phyloP scores from a whole-genome alignment of 2,888 invertebrate species.

The Caenorhabditis imperialis region DNA sequence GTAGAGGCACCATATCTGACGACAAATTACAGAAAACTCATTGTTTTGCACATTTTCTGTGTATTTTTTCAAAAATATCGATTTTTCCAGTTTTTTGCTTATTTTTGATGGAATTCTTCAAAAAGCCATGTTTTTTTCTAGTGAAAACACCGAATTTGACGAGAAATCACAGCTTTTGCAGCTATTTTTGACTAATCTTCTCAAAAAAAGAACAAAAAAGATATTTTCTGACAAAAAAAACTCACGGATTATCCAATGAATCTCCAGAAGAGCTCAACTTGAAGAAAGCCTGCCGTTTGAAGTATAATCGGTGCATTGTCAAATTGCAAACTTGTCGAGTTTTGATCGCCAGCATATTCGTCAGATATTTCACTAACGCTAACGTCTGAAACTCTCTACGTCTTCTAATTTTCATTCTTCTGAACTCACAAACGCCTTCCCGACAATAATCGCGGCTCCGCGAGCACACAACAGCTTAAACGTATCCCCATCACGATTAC shows the following conservation, averaged over 20 bases:
- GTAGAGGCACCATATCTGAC: too few relatives aligned
- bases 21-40: too few relatives aligned
- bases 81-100: too few relatives aligned
- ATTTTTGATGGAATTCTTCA: too few relatives aligned
- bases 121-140: too few relatives aligned
- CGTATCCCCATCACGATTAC: slow-evolving; percentile 76
- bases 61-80: too few relatives aligned
- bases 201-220: too few relatives aligned
- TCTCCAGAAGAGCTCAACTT: slow-evolving; percentile 79
- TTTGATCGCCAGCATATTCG: slow-evolving; percentile 80
- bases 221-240: too few relatives aligned
- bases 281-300: slow-evolving; percentile 81
- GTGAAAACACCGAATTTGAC: too few relatives aligned
- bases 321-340: slow-evolving; percentile 80
- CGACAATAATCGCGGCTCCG: slow-evolving; percentile 78
- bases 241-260: slow-evolving; percentile 81
- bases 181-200: too few relatives aligned
- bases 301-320: slow-evolving; percentile 81
- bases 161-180: too few relatives aligned
- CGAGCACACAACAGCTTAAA: slow-evolving; percentile 78
- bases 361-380: slow-evolving; percentile 79
- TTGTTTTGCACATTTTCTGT: too few relatives aligned
- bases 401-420: slow-evolving; percentile 65
- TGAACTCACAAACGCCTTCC: slow-evolving; percentile 73
- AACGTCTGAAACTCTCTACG: slow-evolving; percentile 78